phyloP scores from a whole-genome alignment of 35 echinoderm and acorn worm species.

The Strongylocentrotus purpuratus region DNA sequence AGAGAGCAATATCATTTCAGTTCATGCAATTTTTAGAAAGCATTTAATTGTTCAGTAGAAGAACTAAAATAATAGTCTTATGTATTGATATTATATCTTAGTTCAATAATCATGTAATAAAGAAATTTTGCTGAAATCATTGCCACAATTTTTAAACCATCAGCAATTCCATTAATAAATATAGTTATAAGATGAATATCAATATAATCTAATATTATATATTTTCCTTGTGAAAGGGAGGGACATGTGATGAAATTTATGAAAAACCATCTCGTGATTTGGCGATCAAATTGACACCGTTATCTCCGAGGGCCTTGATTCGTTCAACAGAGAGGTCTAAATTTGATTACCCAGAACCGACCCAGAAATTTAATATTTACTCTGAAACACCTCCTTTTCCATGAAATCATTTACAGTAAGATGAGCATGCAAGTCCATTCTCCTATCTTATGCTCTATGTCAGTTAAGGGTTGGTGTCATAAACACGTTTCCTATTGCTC shows the following conservation, averaged over 20 bases:
- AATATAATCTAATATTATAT: background rate
- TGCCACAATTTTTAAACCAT: background rate
- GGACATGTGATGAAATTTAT: background rate
- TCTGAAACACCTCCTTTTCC: background rate
- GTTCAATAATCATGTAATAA: background rate
- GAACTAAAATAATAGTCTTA: background rate
- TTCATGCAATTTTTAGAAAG: background rate
- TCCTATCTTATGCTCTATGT: background rate
- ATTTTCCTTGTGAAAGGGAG: background rate
- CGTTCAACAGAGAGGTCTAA: conserved; percentile 1
- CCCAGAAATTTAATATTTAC: conserved; percentile 19
- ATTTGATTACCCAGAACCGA: background rate
- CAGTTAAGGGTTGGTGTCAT: background rate
- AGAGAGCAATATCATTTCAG: background rate
- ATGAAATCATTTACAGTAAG: background rate
- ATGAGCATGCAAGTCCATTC: background rate
- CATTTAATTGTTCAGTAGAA: background rate
- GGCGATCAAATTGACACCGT: background rate
- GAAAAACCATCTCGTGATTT: background rate
- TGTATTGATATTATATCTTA: background rate
- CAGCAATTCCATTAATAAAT: background rate
- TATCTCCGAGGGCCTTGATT: background rate
- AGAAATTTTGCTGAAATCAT: background rate
- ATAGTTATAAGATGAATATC: background rate
- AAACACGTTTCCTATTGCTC: background rate